phyloP scores from a whole-genome alignment of 2,797 vertebrate species.

The Melanotaenia pygmaea region DNA sequence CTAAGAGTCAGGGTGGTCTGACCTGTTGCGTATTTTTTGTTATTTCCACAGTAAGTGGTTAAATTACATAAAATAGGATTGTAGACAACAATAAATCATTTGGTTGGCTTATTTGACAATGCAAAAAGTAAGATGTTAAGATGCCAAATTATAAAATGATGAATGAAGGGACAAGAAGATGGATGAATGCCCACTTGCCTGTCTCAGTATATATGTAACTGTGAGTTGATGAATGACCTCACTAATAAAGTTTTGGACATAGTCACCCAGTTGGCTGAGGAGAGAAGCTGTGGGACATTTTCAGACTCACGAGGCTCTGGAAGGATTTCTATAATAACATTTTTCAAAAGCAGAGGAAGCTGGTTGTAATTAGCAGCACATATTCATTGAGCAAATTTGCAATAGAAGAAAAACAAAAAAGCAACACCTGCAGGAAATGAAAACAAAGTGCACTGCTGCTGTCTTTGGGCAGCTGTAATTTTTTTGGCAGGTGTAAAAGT shows the following conservation, averaged over 20 bases:
- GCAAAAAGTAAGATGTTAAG: background rate
- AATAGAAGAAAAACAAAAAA: slow-evolving; percentile 57
- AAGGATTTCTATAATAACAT: slow-evolving; percentile 38
- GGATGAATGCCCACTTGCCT: background rate
- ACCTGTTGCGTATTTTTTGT: background rate
- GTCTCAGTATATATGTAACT: background rate
- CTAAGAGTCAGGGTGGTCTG: background rate
- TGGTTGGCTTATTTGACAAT: background rate
- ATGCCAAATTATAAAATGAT: slow-evolving; percentile 3
- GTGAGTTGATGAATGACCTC: slow-evolving; percentile 2
- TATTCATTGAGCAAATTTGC: slow-evolving; percentile 52
- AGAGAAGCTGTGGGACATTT: slow-evolving; percentile 12
- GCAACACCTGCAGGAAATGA: slow-evolving; percentile 8
- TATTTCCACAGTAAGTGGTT: background rate
- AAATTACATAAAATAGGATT: background rate
- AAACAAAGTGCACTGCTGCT: slow-evolving; percentile 18
- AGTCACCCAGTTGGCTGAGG: background rate
- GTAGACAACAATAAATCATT: background rate
- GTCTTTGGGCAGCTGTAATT: slow-evolving; percentile 51
- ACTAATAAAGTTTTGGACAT: slow-evolving; percentile 10
- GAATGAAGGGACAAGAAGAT: background rate
- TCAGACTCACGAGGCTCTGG: slow-evolving; percentile 33
- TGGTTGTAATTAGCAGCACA: slow-evolving; percentile 53
- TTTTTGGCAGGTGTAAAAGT: slow-evolving; percentile 60
- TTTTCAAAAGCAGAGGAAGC: slow-evolving; percentile 30